Percentiles rank a stretch among this genome's conserved stretches.
Evolutionary conservation across 2,797 vertebrate species (phyloP).

Genomic region (Aeoliscus strigatus): DNA sequence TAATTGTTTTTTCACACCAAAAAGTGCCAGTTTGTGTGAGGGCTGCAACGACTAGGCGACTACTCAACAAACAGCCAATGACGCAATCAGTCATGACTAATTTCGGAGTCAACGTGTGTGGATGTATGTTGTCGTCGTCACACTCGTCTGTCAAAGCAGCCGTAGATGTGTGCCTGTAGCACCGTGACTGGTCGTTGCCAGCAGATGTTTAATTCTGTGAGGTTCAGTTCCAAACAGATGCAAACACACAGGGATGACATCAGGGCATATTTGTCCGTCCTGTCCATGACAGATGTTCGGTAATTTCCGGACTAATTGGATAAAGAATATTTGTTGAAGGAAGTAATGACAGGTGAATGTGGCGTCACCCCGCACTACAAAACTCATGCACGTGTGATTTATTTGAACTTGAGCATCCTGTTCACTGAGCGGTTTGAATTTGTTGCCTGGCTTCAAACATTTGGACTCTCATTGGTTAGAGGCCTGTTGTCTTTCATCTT

Average conservation of each 20-base stretch:
- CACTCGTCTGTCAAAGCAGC: no score
- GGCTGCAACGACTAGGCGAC: no score
- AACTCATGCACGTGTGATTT: conserved; percentile 20
- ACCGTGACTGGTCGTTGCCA: conserved; percentile 14
- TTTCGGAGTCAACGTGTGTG: no score
- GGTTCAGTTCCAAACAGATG: conserved; percentile 46
- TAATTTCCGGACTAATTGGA: conserved; percentile 55
- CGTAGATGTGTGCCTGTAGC: no score
- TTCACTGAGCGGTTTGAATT: conserved; percentile 11
- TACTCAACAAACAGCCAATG: no score
- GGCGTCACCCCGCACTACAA: conserved; percentile 8
- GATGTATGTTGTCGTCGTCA: no score
- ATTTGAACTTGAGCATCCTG: conserved; percentile 11
- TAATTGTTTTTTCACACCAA: no score
- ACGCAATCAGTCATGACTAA: no score
- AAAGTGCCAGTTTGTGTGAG: no score
- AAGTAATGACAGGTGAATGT: conserved; percentile 14
- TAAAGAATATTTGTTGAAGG: conserved; percentile 8
- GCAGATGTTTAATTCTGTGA: conserved; percentile 56
- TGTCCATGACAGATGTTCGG: conserved; percentile 54
- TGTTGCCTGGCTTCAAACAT: conserved; percentile 12
- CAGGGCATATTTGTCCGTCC: conserved; percentile 48
- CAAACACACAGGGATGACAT: conserved; percentile 47
- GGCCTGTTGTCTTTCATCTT: conserved; percentile 25
- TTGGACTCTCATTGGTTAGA: no score